These are phyloP conservation scores for Archegozetes longisetosus DNA, from an alignment of 1,140 invertebrate species.

Conservation along the genomic window DNA sequence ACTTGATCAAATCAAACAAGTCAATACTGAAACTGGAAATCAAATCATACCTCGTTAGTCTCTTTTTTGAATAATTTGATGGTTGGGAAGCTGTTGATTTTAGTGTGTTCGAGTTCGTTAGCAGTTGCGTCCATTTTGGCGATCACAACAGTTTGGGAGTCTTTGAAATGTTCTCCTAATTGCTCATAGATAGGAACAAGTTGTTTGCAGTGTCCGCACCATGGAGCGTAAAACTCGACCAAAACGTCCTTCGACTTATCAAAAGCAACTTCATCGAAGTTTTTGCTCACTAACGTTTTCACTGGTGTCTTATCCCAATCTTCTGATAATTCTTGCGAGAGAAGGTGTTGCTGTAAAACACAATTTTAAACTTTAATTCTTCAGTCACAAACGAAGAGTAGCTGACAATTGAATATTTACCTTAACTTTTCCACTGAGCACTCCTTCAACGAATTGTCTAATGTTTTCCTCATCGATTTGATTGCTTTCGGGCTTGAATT, in stretches of 20 bases:
- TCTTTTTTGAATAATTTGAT: slow-evolving; percentile 86
- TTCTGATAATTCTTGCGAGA: slow-evolving; percentile 82
- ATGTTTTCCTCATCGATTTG: slow-evolving; percentile 62
- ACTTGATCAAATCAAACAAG: too few species aligned
- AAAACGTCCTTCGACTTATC: slow-evolving; percentile 81
- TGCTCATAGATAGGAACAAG: slow-evolving; percentile 87
- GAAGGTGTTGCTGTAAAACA: slow-evolving; percentile 52
- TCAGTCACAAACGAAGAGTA: slow-evolving; percentile 1
- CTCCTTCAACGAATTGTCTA: slow-evolving; percentile 64
- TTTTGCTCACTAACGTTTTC: slow-evolving; percentile 80
- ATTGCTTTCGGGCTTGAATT: slow-evolving; percentile 72
- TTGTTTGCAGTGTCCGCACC: slow-evolving; percentile 91
- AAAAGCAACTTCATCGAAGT: slow-evolving; percentile 86
- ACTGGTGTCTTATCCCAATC: slow-evolving; percentile 95
- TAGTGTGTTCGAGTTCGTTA: slow-evolving; percentile 90
- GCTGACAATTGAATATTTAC: slow-evolving; percentile 23
- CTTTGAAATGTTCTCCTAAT: slow-evolving; percentile 70
- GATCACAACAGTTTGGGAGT: slow-evolving; percentile 67
- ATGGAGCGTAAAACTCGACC: slow-evolving; percentile 95
- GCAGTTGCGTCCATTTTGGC: slow-evolving; percentile 97
- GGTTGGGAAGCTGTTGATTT: slow-evolving; percentile 90
- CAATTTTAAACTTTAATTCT: background rate
- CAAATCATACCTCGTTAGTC: slow-evolving; percentile 56
- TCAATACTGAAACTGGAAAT: background rate
- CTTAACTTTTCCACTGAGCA: slow-evolving; percentile 80